A percentile compares a stretch with the other conserved stretches of the same genome.
phyloP scores from a whole-genome alignment of 2,888 invertebrate genomes.

The Corbicula japonica region DNA sequence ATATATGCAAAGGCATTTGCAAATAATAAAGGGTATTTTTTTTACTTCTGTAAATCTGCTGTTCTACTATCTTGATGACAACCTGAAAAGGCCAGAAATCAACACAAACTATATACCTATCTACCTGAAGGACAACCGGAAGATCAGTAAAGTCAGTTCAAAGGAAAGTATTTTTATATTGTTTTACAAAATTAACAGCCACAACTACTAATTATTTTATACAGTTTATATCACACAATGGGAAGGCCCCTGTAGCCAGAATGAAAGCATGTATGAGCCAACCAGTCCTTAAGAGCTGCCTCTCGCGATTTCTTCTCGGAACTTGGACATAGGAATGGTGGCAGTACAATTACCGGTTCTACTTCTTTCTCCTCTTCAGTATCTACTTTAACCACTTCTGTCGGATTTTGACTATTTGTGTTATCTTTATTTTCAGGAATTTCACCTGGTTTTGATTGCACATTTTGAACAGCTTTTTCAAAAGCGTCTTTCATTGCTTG shows the following conservation, averaged over 20 bases:
- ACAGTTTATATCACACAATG: conserved; percentile 36
- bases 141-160: too few relatives aligned
- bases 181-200: too few relatives aligned
- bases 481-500: conserved; percentile 35
- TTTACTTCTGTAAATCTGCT: too few relatives aligned
- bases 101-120: too few relatives aligned
- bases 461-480: conserved; percentile 24
- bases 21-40: too few relatives aligned
- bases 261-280: conserved; percentile 70
- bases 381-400: neutral
- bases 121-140: too few relatives aligned
- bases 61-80: too few relatives aligned
- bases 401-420: conserved; percentile 1
- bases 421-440: neutral
- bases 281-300: conserved; percentile 78
- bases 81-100: too few relatives aligned
- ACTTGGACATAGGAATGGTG: conserved; percentile 79
- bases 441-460: conserved; percentile 9
- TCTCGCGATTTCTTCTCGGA: conserved; percentile 78
- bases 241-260: conserved; percentile 69
- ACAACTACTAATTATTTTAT: too few relatives aligned
- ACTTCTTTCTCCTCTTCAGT: conserved; percentile 11
- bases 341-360: conserved; percentile 49
- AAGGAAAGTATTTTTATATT: too few relatives aligned
- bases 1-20: too few relatives aligned